A percentile compares a stretch with the other conserved stretches of the same genome.
phyloP scores from a whole-genome alignment of 2,888 invertebrate genomes.

The Podotricha telesiphe region DNA sequence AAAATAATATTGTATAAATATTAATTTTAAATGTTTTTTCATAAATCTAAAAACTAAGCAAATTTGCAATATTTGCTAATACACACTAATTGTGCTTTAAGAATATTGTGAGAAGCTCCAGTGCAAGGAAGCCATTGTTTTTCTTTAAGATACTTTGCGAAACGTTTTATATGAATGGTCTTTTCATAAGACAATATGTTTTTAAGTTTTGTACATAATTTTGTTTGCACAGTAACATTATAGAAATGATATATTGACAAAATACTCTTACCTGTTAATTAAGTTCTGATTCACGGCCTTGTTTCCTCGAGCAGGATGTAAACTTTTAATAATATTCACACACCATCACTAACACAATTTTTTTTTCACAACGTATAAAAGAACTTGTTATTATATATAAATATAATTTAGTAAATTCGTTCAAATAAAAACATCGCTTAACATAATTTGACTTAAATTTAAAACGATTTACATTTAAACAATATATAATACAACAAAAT shows the following conservation, averaged over 20 bases:
- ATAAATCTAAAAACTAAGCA: neutral
- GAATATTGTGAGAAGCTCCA: slow-evolving; percentile 32
- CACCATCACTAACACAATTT: slow-evolving; percentile 36
- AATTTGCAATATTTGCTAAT: slow-evolving; percentile 23
- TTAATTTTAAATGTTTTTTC: too few species aligned
- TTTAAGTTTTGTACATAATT: too few species aligned
- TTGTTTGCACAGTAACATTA: too few species aligned
- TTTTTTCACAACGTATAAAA: neutral
- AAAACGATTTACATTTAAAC: slow-evolving; percentile 30
- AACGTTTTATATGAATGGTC: neutral
- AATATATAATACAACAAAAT: slow-evolving; percentile 17
- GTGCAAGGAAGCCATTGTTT: slow-evolving; percentile 36
- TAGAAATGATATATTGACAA: slow-evolving; percentile 6
- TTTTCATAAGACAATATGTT: neutral
- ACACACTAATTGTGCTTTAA: slow-evolving; percentile 23
- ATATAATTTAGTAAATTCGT: neutral
- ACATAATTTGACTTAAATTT: slow-evolving; percentile 34
- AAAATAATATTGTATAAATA: too few species aligned
- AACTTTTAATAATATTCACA: slow-evolving; percentile 51
- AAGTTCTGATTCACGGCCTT: slow-evolving; percentile 54
- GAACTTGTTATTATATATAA: neutral
- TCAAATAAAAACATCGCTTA: slow-evolving; percentile 3
- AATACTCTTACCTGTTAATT: slow-evolving; percentile 56
- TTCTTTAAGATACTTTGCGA: slow-evolving; percentile 22
- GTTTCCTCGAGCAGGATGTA: slow-evolving; percentile 56